A percentile compares a stretch with the other conserved stretches of the same genome.
Evolutionary conservation across 2,888 invertebrate species (phyloP).

Genomic region (Uloborus plumipes): DNA sequence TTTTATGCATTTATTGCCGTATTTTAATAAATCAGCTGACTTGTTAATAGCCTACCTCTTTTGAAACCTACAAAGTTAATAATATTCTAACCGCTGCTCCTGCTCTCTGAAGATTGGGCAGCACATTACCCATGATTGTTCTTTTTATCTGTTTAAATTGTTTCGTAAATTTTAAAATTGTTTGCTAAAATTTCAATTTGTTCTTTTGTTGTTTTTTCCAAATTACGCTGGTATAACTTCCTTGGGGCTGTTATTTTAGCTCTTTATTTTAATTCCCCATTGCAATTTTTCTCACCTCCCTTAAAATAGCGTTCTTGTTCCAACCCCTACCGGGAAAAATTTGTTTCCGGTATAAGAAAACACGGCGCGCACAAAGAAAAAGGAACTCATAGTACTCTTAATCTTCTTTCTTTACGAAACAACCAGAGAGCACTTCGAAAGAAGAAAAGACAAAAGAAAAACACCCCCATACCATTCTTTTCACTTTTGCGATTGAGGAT

Average conservation of each 20-base stretch:
- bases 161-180: too few relatives aligned
- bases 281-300: slow-evolving; percentile 15
- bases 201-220: too few relatives aligned
- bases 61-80: too few relatives aligned
- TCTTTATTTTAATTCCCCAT: background rate
- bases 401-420: slow-evolving; percentile 33
- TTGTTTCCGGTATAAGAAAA: slow-evolving; percentile 37
- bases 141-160: too few relatives aligned
- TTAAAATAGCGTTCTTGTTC: slow-evolving; percentile 18
- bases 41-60: too few relatives aligned
- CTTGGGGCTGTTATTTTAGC: slow-evolving; percentile 7
- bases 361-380: slow-evolving; percentile 17
- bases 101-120: too few relatives aligned
- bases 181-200: too few relatives aligned
- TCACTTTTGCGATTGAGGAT: slow-evolving; percentile 2
- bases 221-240: too few relatives aligned
- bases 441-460: slow-evolving; percentile 26
- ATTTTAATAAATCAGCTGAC: too few relatives aligned
- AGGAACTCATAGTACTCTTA: slow-evolving; percentile 18
- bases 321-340: slow-evolving; percentile 23
- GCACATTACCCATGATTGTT: too few relatives aligned
- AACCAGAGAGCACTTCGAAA: slow-evolving; percentile 11
- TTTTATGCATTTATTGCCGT: too few relatives aligned
- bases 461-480: slow-evolving; percentile 16
- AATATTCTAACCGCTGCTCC: too few relatives aligned